Percentiles rank a stretch among this genome's conserved stretches.
Conservation (phyloP, 2,797 vertebrate genomes). For the Agapornis canus region DNA sequence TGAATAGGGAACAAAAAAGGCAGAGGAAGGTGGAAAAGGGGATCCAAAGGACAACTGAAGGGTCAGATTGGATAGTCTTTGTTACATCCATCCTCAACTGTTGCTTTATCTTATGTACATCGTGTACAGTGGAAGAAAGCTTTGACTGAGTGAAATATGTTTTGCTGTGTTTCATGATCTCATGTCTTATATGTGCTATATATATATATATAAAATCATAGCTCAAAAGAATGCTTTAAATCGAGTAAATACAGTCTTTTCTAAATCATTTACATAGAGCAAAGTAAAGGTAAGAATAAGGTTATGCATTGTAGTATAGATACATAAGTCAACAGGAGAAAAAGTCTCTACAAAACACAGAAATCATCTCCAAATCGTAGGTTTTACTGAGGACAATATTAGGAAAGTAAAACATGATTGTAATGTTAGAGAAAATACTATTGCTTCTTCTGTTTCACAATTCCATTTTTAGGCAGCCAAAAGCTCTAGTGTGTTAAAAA, state of each 20-base stretch:
- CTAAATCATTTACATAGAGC: constrained; percentile 36
- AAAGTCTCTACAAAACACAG: background rate
- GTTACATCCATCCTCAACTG: background rate
- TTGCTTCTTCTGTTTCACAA: constrained; percentile 43
- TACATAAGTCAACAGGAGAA: constrained; percentile 44
- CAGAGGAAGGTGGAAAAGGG: background rate
- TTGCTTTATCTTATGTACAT: background rate
- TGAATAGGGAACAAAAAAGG: background rate
- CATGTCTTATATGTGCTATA: background rate
- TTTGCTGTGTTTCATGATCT: constrained; percentile 6
- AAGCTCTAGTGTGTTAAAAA: constrained; percentile 68
- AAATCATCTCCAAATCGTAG: background rate
- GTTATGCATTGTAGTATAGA: constrained; percentile 31
- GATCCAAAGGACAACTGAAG: background rate
- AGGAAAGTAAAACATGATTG: constrained; percentile 17
- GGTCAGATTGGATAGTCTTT: background rate
- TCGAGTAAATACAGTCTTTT: constrained; percentile 34
- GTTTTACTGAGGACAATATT: background rate
- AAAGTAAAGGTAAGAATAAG: constrained; percentile 7
- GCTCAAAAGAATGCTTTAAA: constrained; percentile 51
- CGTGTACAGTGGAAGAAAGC: background rate
- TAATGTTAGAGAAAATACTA: constrained; percentile 48
- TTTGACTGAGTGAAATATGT: background rate
- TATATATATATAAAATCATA: background rate
- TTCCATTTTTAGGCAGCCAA: constrained; percentile 71